Evolutionary conservation across 2,113 vertebrate genomes (phyloP).

Genomic region (Petrocephalus zakoni): DNA sequence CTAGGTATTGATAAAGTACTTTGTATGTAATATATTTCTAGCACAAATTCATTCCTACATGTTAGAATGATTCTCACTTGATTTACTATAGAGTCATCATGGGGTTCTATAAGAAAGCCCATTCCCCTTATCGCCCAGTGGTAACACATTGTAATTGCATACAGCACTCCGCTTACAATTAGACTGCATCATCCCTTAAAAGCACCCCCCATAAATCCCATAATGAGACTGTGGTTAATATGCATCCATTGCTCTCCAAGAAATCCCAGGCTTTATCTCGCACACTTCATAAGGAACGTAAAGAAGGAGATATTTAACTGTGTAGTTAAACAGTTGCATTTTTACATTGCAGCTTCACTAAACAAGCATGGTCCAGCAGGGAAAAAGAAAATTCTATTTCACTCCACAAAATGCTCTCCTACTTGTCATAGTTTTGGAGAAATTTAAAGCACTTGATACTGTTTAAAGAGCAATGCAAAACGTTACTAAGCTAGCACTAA

Average conservation of each 20-base stretch:
- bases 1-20: background rate
- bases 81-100: background rate
- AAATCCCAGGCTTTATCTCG: background rate
- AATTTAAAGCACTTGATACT: background rate
- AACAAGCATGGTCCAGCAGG: background rate
- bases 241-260: background rate
- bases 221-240: background rate
- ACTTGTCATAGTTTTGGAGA: background rate
- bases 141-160: background rate
- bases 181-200: background rate
- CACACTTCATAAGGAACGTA: background rate
- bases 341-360: background rate
- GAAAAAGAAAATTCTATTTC: background rate
- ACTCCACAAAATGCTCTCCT: background rate
- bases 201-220: background rate
- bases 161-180: background rate
- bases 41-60: background rate
- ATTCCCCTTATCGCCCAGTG: background rate
- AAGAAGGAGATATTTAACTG: background rate
- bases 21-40: background rate
- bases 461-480: background rate
- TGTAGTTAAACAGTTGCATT: background rate
- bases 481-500: background rate
- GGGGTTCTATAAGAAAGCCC: background rate
- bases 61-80: background rate